Conservation (phyloP, 1,140 invertebrate species). For the Zaprionus ornatus region DNA sequence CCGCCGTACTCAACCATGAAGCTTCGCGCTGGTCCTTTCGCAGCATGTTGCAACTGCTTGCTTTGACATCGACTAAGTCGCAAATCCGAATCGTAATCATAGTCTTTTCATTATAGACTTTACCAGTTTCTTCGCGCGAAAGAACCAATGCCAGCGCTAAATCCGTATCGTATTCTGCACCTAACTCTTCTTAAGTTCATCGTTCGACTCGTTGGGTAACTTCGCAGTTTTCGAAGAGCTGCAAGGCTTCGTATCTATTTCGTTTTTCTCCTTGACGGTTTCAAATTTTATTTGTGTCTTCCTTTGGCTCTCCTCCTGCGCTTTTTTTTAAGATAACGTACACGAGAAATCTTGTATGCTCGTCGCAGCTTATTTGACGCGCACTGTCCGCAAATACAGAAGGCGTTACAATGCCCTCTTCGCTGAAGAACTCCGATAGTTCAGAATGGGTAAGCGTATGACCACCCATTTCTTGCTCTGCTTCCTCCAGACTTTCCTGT, state of each 20-base stretch:
- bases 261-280: constrained; percentile 40
- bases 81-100: constrained; percentile 66
- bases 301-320: constrained; percentile 35
- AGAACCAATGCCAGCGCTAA: constrained; percentile 85
- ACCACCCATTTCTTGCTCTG: constrained; percentile 94
- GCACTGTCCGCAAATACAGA: constrained; percentile 64
- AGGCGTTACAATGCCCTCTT: constrained; percentile 88
- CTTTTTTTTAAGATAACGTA: constrained; percentile 88
- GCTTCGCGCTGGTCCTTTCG: constrained; percentile 85
- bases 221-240: constrained; percentile 36
- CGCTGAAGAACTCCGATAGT: constrained; percentile 91
- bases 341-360: constrained; percentile 90
- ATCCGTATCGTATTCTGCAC: constrained; percentile 85
- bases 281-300: constrained; percentile 46
- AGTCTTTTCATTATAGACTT: constrained; percentile 70
- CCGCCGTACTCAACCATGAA: constrained; percentile 91
- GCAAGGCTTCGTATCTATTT: constrained; percentile 46
- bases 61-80: constrained; percentile 75
- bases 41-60: constrained; percentile 67
- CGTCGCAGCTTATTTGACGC: constrained; percentile 91
- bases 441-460: constrained; percentile 91
- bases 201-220: not conserved
- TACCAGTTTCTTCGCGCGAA: constrained; percentile 82
- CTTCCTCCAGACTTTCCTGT: constrained; percentile 92
- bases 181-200: constrained; percentile 4